Percentiles rank a stretch among this genome's conserved stretches.
These are phyloP conservation scores for Pachypsylla venusta DNA, from an alignment of 1,140 invertebrate species.

Conservation along the genomic window DNA sequence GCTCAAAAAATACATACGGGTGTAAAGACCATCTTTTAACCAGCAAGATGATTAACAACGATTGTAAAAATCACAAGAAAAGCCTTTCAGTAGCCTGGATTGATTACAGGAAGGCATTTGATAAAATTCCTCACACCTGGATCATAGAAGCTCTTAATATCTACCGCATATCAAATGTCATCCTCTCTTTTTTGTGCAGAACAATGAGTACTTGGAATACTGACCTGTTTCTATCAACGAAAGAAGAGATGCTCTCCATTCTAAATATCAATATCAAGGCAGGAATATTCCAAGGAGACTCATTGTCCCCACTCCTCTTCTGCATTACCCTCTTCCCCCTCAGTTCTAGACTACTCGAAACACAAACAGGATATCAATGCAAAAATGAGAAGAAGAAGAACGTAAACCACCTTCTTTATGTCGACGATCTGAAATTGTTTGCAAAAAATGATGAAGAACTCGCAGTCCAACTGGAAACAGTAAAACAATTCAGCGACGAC, in stretches of 20 bases:
- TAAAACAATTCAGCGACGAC: too few species aligned
- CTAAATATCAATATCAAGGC: background rate
- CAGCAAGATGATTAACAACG: background rate
- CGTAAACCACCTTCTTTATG: background rate
- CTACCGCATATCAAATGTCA: too few species aligned
- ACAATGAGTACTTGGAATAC: too few species aligned
- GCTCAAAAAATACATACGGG: background rate
- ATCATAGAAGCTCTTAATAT: too few species aligned
- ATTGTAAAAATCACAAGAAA: background rate
- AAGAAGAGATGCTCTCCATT: too few species aligned
- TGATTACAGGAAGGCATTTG: background rate
- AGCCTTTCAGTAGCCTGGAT: background rate
- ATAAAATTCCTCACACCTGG: background rate
- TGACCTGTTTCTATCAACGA: too few species aligned
- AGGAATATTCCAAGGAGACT: background rate
- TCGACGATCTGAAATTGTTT: background rate
- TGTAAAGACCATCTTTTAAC: background rate
- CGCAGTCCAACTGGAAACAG: background rate
- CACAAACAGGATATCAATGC: background rate
- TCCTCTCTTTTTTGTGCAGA: too few species aligned
- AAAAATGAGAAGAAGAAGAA: background rate
- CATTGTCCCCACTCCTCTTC: background rate
- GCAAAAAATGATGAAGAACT: conserved; percentile 1
- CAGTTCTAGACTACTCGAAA: background rate
- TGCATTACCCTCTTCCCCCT: background rate